Base-by-base conservation (phyloP, 2,797 vertebrate genomes). In the Hypotaenidia okinawae region DNA sequence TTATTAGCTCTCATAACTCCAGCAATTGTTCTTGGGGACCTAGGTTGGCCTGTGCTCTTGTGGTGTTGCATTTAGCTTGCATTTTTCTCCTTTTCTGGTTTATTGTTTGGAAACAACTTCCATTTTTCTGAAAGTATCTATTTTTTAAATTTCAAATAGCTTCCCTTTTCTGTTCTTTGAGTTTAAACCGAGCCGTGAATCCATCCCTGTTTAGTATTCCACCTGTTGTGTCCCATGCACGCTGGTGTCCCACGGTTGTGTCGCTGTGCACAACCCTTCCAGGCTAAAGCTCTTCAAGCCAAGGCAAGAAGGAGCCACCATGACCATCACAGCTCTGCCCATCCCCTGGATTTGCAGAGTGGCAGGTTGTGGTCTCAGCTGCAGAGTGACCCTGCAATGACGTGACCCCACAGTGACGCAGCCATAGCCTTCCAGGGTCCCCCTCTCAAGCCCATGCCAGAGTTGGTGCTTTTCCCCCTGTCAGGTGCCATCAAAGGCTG, bases 341-440 rank as follows among this genome's bases (percentile, higher is more conserved):
- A 0, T 11, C n/a, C 2, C 43, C 25, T 6, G 14, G 30, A 1
- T n/a, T 24, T 73, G 67, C 55, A 39, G 75, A 2, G 27, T 12
- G 32, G 33, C 18, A 37, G n/a, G 59, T 8, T 57, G 35, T 18
- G 6, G 39, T 9, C 69, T 37, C 16, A 6, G 64, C 35, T 47
- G 72, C 59, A 58, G 66, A 27, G 41, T 0, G 3, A 32, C n/a
- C 37, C 59, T 0, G 0, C 11, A 16, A 4, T 3, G 6, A 8
- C 6, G 35, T 0, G 2, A 32, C n/a, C n/a, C 66, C 0, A 0
- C 11, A 16, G 4, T 3, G 6, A 8, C 5, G 6, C 0, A 11
- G 3, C 47, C n/a, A 4, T 23, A 35, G 9, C 70, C 16, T 28
- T 19, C 41, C 55, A 18, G 59, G 64, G 7, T 49, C 43, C 33